These are phyloP conservation scores for Dendrolimus kikuchii DNA, from an alignment of 1,140 invertebrate species.

Conservation along the genomic window DNA sequence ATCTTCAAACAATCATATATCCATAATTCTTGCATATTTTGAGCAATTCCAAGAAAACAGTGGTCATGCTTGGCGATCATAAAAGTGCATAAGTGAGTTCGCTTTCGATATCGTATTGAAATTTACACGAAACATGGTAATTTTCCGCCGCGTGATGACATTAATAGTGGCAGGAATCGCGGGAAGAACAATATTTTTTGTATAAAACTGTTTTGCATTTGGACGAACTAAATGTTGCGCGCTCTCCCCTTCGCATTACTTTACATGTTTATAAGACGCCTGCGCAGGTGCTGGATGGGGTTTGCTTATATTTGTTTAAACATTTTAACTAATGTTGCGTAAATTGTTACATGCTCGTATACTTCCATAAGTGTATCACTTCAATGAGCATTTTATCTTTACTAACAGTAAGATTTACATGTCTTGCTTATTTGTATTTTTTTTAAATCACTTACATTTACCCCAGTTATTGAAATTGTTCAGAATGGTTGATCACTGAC, in stretches of 20 bases:
- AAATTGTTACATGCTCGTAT: conserved; percentile 10
- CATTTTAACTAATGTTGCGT: conserved; percentile 18
- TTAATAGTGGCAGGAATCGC: conserved; percentile 42
- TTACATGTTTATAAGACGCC: conserved; percentile 32
- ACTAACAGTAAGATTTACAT: not conserved
- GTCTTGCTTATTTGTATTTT: not conserved
- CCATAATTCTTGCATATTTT: conserved; percentile 54
- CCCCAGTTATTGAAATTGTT: no score
- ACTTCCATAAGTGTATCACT: conserved; percentile 6
- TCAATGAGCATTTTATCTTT: not conserved
- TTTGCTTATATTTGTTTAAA: conserved; percentile 16
- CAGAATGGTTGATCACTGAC: no score
- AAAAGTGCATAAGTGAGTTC: conserved; percentile 32
- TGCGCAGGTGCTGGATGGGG: conserved; percentile 22
- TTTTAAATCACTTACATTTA: no score
- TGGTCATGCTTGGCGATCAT: conserved; percentile 33
- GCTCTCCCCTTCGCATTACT: conserved; percentile 25
- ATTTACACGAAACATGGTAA: conserved; percentile 59
- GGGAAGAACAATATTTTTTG: conserved; percentile 46
- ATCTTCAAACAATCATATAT: conserved; percentile 37
- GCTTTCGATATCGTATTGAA: conserved; percentile 54
- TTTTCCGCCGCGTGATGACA: conserved; percentile 57
- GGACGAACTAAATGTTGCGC: conserved; percentile 19
- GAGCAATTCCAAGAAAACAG: conserved; percentile 28
- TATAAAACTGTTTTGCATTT: conserved; percentile 42